These are phyloP conservation scores for Microtus richardsoni DNA, from an alignment of 2,113 vertebrate species.

Conservation along the genomic window DNA sequence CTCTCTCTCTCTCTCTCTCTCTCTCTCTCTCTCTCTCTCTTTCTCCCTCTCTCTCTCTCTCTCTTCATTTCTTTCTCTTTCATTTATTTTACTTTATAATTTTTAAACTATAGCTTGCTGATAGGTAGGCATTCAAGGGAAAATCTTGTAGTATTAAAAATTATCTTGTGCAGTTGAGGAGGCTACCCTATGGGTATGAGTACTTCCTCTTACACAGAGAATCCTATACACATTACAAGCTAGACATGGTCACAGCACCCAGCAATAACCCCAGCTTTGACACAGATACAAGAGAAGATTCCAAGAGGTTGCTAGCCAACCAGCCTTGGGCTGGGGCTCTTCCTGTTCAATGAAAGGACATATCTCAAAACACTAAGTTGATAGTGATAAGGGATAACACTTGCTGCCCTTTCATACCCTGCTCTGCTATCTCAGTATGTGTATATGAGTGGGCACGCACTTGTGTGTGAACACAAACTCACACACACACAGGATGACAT, in stretches of 20 bases:
- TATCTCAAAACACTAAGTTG: neutral
- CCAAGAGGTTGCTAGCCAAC: neutral
- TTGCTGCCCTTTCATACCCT: neutral
- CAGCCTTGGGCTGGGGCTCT: too few relatives aligned
- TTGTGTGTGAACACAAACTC: too few relatives aligned
- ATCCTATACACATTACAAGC: neutral
- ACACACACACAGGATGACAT: neutral
- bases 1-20: neutral
- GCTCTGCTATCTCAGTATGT: neutral
- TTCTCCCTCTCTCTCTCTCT: rapidly evolving
- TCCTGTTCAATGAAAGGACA: neutral
- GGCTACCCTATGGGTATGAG: neutral
- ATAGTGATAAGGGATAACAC: neutral
- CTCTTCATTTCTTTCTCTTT: neutral
- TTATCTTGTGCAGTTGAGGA: neutral
- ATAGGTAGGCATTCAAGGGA: neutral
- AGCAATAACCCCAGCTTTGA: too few relatives aligned
- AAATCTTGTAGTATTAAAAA: neutral
- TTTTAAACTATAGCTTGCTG: neutral
- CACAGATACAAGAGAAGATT: neutral
- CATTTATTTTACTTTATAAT: neutral
- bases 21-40: neutral
- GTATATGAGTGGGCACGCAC: too few relatives aligned
- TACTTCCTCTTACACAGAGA: neutral
- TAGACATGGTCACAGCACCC: neutral